Evolutionary conservation across 2,113 vertebrate species (phyloP), one percentile per base, ranked within the genome.

Genomic region (Lethenteron reissneri): DNA sequence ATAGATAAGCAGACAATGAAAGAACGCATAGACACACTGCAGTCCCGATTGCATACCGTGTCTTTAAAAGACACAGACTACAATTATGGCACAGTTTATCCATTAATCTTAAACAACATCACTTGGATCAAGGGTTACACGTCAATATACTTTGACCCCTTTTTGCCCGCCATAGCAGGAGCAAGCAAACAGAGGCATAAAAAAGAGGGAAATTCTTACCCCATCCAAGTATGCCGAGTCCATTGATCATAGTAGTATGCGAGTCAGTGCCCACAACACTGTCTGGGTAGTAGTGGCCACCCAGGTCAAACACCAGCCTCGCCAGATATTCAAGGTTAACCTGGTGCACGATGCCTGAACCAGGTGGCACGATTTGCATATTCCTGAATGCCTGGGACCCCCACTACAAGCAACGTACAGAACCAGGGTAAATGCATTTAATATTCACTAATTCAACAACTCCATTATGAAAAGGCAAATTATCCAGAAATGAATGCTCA

Each of bases 241-340:
- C 94, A 3, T 97, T 83, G 1, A 99, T 94, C 94, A 99, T 99
- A 71, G 94, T 99, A 12, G 94, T 97, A 80, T 99, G 94, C 0
- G 92, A 99, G 78, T 99, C 94, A 0, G 94, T 99, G 79, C 94
- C 94, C 78, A 97, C 92, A 57, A 99, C 83, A 2, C 94, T 99
- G 79, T 99, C 94, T 0, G 92, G 94, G 75, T 97, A 99, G 57
- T 85, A 88, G 76, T 79, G 86, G 10, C 84, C 88, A 14, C 88
- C 81, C 12, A 85, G 80, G 75, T 90, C 83, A 77, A 96, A 95
- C 58, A 96, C 89, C 60, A 97, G 90, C 75, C 86, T 80, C 57
- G 92, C 92, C 78, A 99, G 79, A 74, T 96, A 97, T 77, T 97
- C 94, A 78, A 99, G 73, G 75, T 99, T 99, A 75, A 99, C 92